Evolutionary conservation across 2,888 invertebrate species (phyloP).

Genomic region (Drosophila diplacantha): DNA sequence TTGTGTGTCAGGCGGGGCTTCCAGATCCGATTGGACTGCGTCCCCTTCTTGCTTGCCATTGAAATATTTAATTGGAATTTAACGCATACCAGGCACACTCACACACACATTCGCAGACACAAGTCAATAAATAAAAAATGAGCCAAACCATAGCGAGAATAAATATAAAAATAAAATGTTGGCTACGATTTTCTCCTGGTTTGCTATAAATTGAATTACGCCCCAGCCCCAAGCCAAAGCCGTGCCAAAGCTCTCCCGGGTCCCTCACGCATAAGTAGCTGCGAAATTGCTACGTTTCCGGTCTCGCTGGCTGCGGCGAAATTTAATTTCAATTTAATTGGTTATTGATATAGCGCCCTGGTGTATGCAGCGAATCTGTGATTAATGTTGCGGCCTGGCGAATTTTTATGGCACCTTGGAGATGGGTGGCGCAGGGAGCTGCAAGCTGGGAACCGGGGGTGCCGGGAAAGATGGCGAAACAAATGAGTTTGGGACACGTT

Average conservation of each 20-base stretch:
- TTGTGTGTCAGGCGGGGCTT: conserved; percentile 12
- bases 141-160: conserved; percentile 31
- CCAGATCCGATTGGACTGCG: conserved; percentile 32
- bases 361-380: conserved; percentile 67
- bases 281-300: conserved; percentile 62
- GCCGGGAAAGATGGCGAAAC: conserved; percentile 12
- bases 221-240: conserved; percentile 2
- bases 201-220: conserved; percentile 67
- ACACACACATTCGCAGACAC: conserved; percentile 6
- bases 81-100: conserved; percentile 61
- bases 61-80: conserved; percentile 73
- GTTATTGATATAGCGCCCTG: conserved; percentile 68
- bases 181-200: conserved; percentile 55
- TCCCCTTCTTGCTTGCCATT: conserved; percentile 51
- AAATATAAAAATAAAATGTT: conserved; percentile 43
- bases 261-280: conserved; percentile 64
- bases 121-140: conserved; percentile 67
- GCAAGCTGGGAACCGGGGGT: conserved; percentile 6
- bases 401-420: conserved; percentile 70
- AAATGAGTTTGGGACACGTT: conserved; percentile 39
- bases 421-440: conserved; percentile 26
- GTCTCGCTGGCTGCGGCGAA: conserved; percentile 48
- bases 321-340: conserved; percentile 71
- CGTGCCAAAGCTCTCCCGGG: conserved; percentile 48
- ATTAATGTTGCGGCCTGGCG: conserved; percentile 68